Evolutionary conservation across 2,113 vertebrate genomes (phyloP), one percentile per base, ranked within the genome.

Genomic region (Zosterops borbonicus): DNA sequence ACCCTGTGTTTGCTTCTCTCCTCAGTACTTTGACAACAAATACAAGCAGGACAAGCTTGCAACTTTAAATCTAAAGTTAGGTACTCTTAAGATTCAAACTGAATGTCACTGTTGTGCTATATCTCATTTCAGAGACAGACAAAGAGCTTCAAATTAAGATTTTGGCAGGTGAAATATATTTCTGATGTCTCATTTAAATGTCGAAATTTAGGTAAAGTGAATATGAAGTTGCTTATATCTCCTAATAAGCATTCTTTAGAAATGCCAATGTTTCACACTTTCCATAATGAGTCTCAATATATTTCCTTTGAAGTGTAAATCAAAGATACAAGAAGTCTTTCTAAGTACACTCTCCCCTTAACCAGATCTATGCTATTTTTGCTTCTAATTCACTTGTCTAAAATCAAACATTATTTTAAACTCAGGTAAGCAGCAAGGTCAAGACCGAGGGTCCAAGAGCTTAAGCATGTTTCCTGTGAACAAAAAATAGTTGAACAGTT

Each of bases 371-470:
- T 47, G 28, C 6, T 46, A 58, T 33, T 86, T 78, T 93, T 87
- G 35, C 29, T 68, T 82, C 44, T 84, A 78, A 90, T 31, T 86
- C 27, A 68, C 16, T 46, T 85, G 35, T 8, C 20, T 63, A 68
- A 81, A 93, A 74, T 59, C 49, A 90, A 90, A 81, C 19, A 12
- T 81, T 89, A 20, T 78, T 91, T 93, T 78, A 78, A 92, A 92
- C 18, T 59, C 29, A 71, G 29, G 29, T 71, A 63, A 31, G 63
- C 0, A 0, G 18, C 64, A 81, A 77, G 22, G 39, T 62, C 42
- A 83, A 88, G 59, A 83, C 9, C 50, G 88, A 87, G 31, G 13
- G 14, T 58, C 29, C 31, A 75, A 81, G 47, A 52, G 27, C 64
- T 75, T 71, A 94, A 83, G 42, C 31, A 64, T 17, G 17, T 69